These are phyloP conservation scores for Eleutherodactylus coqui DNA, from an alignment of 2,797 vertebrate genomes.

Conservation along the genomic window DNA sequence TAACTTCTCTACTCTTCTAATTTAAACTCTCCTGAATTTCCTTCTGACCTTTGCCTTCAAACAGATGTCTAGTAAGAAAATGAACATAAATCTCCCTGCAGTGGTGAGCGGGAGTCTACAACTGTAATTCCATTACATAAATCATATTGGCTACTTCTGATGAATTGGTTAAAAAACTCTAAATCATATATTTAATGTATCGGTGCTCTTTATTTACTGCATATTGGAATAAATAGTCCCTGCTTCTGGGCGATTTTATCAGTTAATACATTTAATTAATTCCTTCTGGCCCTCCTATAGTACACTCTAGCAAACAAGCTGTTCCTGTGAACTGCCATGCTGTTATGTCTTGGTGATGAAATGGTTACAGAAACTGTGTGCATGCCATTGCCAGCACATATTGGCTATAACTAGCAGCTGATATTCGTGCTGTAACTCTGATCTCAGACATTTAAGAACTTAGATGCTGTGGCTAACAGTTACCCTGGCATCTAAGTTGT, in stretches of 20 bases:
- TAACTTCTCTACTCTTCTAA: not conserved
- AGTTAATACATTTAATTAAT: not conserved
- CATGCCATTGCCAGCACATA: too few relatives aligned
- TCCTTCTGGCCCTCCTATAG: not conserved
- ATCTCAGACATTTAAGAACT: too few relatives aligned
- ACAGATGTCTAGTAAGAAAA: slow-evolving; percentile 6
- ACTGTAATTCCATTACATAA: slow-evolving; percentile 13
- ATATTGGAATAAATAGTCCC: not conserved
- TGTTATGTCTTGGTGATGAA: not conserved
- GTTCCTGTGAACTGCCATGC: not conserved
- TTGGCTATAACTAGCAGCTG: too few relatives aligned
- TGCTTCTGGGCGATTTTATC: not conserved
- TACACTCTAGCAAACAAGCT: not conserved
- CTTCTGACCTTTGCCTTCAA: not conserved
- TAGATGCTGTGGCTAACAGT: too few relatives aligned
- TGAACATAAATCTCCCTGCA: slow-evolving; percentile 10
- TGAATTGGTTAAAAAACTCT: not conserved
- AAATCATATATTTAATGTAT: not conserved
- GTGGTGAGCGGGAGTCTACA: not conserved
- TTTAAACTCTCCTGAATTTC: not conserved
- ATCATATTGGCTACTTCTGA: slow-evolving; percentile 14
- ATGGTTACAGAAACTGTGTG: too few relatives aligned
- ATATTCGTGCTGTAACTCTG: too few relatives aligned
- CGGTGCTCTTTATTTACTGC: not conserved
- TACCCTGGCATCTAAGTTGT: too few relatives aligned